Evolutionary conservation across 1,140 invertebrate genomes (phyloP).

Genomic region (Chelonus insularis): DNA sequence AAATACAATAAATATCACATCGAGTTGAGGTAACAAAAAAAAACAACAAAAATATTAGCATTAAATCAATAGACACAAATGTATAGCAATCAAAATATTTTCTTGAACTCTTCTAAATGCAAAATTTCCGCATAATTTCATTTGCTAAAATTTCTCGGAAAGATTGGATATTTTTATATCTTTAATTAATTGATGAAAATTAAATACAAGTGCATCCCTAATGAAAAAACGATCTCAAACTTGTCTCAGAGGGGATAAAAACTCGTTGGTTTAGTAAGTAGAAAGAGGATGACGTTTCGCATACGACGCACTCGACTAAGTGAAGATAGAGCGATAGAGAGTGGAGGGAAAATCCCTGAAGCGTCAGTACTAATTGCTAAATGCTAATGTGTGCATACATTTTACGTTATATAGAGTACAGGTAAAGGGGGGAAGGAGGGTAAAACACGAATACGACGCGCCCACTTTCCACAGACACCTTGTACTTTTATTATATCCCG

Average conservation of each 20-base stretch:
- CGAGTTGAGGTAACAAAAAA: no score
- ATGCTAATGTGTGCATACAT: constrained; percentile 40
- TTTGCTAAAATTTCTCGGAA: no score
- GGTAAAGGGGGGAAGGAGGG: background rate
- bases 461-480: constrained; percentile 12
- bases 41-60: no score
- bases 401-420: constrained; percentile 32
- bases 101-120: no score
- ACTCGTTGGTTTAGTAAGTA: constrained; percentile 9
- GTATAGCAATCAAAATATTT: no score
- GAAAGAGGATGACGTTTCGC: constrained; percentile 1
- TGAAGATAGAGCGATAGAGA: constrained; percentile 12
- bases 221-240: background rate
- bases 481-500: background rate
- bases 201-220: background rate
- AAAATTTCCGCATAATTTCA: no score
- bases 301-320: constrained; percentile 21
- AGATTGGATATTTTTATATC: no score
- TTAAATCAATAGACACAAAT: no score
- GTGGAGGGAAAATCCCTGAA: constrained; percentile 5
- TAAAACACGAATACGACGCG: background rate
- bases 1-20: no score
- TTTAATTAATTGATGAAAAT: no score
- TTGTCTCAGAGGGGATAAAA: background rate
- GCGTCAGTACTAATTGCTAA: constrained; percentile 39